phyloP scores from a whole-genome alignment of 2,888 invertebrate species.

The Cosmia pyralina region DNA sequence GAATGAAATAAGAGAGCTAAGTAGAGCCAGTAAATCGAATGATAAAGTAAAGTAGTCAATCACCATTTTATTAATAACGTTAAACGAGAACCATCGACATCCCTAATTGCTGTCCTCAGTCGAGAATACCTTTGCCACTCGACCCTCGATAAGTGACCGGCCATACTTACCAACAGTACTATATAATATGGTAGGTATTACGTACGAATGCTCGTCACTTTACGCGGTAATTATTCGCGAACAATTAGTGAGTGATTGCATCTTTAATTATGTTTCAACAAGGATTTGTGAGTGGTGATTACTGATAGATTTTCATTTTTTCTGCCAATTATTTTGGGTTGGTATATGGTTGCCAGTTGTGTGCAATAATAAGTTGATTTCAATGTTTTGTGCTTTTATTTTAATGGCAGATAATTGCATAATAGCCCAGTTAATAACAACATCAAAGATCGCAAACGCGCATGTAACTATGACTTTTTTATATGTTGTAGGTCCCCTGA shows the following conservation, averaged over 20 bases:
- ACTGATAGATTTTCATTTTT: background rate
- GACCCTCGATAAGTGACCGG: conserved; percentile 52
- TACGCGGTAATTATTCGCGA: conserved; percentile 34
- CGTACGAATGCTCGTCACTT: conserved; percentile 23
- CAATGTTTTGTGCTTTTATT: background rate
- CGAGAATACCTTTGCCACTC: conserved; percentile 60
- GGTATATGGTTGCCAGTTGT: too few relatives aligned
- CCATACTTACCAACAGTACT: conserved; percentile 2
- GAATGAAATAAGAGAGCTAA: background rate
- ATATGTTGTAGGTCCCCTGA: too few relatives aligned
- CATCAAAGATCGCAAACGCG: too few relatives aligned
- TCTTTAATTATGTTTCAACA: conserved; percentile 51
- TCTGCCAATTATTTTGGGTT: background rate
- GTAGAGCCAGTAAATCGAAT: background rate
- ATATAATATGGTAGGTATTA: background rate
- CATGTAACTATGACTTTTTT: too few relatives aligned
- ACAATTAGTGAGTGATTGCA: conserved; percentile 44
- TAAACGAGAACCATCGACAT: conserved; percentile 36
- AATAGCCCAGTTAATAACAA: too few relatives aligned
- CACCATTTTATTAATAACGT: conserved; percentile 7
- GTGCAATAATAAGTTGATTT: background rate
- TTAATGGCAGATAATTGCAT: background rate
- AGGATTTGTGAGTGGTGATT: conserved; percentile 14
- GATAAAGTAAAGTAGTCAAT: background rate
- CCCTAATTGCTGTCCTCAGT: conserved; percentile 46